Evolutionary conservation across 2,113 vertebrate species (phyloP).

Genomic region (Sus scrofa): DNA sequence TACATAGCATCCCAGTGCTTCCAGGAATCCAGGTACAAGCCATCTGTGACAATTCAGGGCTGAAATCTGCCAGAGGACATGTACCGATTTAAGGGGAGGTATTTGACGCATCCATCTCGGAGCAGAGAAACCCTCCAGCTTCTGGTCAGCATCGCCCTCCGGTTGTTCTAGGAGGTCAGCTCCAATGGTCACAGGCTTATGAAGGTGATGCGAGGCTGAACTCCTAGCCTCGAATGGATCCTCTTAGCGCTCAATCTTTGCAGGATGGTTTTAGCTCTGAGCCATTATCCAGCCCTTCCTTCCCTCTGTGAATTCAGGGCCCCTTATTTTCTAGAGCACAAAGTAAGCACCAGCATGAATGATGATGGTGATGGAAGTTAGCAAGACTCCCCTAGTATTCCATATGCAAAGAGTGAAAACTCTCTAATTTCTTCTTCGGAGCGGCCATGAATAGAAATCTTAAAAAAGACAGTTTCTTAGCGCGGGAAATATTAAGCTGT

Average conservation of each 20-base stretch:
- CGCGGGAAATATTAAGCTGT: constrained; percentile 80
- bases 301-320: not conserved
- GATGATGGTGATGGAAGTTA: constrained; percentile 12
- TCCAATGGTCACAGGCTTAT: not conserved
- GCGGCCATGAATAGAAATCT: constrained; percentile 78
- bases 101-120: fast-evolving
- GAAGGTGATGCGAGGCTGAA: not conserved
- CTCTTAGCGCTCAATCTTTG: not conserved
- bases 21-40: not conserved
- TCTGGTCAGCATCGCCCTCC: too few relatives aligned
- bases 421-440: constrained; percentile 63
- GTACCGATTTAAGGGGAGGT: not conserved
- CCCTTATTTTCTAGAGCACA: not conserved
- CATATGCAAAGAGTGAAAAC: constrained; percentile 38
- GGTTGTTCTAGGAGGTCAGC: not conserved
- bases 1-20: not conserved
- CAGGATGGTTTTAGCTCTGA: not conserved
- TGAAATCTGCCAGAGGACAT: not conserved
- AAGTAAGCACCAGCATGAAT: not conserved
- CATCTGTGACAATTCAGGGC: not conserved
- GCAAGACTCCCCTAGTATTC: constrained; percentile 3
- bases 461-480: constrained; percentile 75
- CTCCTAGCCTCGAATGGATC: not conserved
- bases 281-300: not conserved
- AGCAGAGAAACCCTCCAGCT: not conserved